Conservation (phyloP, 2,113 vertebrate genomes). For the Leptobrachium leishanense region DNA sequence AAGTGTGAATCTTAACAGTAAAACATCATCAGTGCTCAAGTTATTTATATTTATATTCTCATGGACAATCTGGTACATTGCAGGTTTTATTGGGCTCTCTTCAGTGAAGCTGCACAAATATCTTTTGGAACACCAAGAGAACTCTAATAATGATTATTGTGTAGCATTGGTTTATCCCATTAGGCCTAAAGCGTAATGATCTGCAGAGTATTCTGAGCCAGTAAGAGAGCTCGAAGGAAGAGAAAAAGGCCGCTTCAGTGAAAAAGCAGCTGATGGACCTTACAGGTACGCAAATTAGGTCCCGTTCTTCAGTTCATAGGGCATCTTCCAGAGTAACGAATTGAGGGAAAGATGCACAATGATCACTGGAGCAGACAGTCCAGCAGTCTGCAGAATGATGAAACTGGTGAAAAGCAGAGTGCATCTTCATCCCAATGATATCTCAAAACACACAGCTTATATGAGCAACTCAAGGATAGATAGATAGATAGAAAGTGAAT, state of each 20-base stretch:
- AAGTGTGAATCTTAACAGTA: no score
- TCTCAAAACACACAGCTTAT: no score
- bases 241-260: neutral
- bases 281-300: neutral
- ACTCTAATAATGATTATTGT: neutral
- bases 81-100: neutral
- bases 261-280: neutral
- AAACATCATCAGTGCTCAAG: no score
- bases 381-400: neutral
- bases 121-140: neutral
- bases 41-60: no score
- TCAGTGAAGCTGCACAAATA: neutral
- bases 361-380: neutral
- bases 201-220: neutral
- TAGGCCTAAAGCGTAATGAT: neutral
- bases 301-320: neutral
- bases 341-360: neutral
- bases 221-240: neutral
- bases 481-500: no score
- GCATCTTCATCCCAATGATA: no score
- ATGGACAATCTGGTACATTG: neutral
- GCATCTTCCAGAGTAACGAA: neutral
- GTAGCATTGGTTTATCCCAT: neutral
- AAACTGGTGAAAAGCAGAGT: no score
- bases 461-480: no score